Evolutionary conservation across 1,140 invertebrate genomes (phyloP), one percentile per base, ranked within the genome.

Genomic region (Grapholita molesta): DNA sequence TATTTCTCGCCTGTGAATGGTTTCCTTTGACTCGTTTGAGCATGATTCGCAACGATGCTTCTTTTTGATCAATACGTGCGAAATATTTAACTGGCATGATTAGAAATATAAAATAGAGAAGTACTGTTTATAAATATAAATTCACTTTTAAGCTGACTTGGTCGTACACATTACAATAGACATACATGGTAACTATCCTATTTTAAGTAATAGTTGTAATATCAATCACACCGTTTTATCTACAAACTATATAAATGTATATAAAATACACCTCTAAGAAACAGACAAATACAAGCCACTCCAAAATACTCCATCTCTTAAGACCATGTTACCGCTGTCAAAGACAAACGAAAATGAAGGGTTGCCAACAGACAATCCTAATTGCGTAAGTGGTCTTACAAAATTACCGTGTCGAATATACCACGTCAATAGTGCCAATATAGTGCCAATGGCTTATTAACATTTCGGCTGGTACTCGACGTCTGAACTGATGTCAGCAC

Each of bases 381-480:
- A 28, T 25, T 24, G n/a, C n/a, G 30, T 25, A n/a, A 28, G 57
- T 28, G 23, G n/a, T 28, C 11, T 8, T 32, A 35, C 18, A 25
- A 66, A 66, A 42, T 66, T 66, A 12, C 23, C 38, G 18, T 66
- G 15, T 38, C 12, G 38, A 66, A 24, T 38, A 21, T 35, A 18
- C 21, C 64, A 66, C 25, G 25, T 28, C 55, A 61, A 61, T 30
- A 24, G 3, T 55, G 55, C 55, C 55, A 48, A 48, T 75, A 74
- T 69, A 70, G 70, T 74, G 69, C 72, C 67, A 66, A 71, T 66
- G 72, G 77, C 85, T 89, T 83, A 86, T 89, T 88, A 84, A 84
- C 82, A 85, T 86, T 90, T 88, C 84, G 85, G 86, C 83, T 79
- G 69, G 69, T 77, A 77, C 80, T 84, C 72, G 74, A 80, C 68